Percentiles rank a stretch among this genome's conserved stretches.
Evolutionary conservation across 1,140 invertebrate species (phyloP).

Genomic region (Danaus melanippus): DNA sequence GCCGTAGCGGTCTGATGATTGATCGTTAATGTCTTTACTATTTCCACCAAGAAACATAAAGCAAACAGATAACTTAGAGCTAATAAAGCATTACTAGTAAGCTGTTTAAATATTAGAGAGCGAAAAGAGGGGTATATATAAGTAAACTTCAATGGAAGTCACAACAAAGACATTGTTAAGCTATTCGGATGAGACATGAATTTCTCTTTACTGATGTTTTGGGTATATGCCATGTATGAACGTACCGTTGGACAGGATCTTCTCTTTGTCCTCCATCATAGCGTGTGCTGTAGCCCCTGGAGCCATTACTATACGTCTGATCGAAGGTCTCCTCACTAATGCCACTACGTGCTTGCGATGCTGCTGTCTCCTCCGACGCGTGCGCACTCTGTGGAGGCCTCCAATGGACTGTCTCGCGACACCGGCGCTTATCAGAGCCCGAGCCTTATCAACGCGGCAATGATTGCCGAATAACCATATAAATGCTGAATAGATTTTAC

Average conservation of each 20-base stretch:
- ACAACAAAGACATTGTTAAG: too few relatives aligned
- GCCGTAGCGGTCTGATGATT: too few relatives aligned
- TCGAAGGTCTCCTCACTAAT: constrained; percentile 56
- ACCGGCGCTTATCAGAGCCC: constrained; percentile 55
- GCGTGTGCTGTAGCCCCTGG: constrained; percentile 62
- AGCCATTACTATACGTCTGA: constrained; percentile 63
- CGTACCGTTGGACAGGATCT: constrained; percentile 54
- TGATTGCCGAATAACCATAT: constrained; percentile 64
- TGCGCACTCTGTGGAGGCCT: constrained; percentile 61
- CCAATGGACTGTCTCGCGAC: constrained; percentile 50
- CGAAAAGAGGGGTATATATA: too few relatives aligned
- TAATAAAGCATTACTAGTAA: too few relatives aligned
- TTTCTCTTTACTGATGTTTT: too few relatives aligned
- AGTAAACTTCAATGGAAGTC: too few relatives aligned
- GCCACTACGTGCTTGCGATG: constrained; percentile 52
- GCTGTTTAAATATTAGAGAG: too few relatives aligned
- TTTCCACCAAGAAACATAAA: too few relatives aligned
- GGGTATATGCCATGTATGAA: constrained; percentile 5
- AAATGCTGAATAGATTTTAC: constrained; percentile 62
- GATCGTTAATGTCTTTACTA: too few relatives aligned
- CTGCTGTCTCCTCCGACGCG: constrained; percentile 51
- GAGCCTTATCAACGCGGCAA: constrained; percentile 62
- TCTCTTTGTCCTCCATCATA: constrained; percentile 70
- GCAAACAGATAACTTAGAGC: too few relatives aligned
- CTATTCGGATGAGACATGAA: too few relatives aligned